These are phyloP conservation scores for Callosobruchus maculatus DNA, from an alignment of 2,888 invertebrate species.

Conservation along the genomic window DNA sequence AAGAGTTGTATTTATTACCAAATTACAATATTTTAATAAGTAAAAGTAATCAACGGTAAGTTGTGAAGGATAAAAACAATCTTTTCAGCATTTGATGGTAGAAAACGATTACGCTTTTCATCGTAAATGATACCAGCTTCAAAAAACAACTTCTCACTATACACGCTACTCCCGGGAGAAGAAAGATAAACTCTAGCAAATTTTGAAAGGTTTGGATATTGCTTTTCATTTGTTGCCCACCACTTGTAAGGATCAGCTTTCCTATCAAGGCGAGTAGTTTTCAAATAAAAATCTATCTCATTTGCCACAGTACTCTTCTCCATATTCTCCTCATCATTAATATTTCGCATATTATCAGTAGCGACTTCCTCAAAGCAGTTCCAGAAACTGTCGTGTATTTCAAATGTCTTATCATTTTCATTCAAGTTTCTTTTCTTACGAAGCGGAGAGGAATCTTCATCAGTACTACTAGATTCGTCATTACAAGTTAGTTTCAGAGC, in stretches of 20 bases:
- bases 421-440: constrained; percentile 15
- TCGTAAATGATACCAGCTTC: too few relatives aligned
- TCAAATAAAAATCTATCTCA: constrained; percentile 31
- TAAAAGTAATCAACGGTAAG: too few relatives aligned
- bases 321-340: constrained; percentile 11
- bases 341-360: constrained; percentile 14
- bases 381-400: constrained; percentile 24
- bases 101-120: too few relatives aligned
- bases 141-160: too few relatives aligned
- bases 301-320: constrained; percentile 29
- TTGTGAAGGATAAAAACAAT: too few relatives aligned
- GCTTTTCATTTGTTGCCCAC: constrained; percentile 25
- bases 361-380: constrained; percentile 24
- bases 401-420: constrained; percentile 15
- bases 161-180: not conserved
- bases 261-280: constrained; percentile 26
- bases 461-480: constrained; percentile 22
- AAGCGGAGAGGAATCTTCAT: constrained; percentile 9
- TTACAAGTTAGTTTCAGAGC: constrained; percentile 29
- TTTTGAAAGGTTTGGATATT: not conserved
- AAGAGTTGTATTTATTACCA: too few relatives aligned
- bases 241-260: constrained; percentile 26
- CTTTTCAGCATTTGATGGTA: too few relatives aligned
- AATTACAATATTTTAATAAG: too few relatives aligned
- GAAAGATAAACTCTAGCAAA: not conserved